A percentile compares a stretch with the other conserved stretches of the same genome.
Evolutionary conservation across 1,140 invertebrate species (phyloP).

Genomic region (Drosophila melanica): DNA sequence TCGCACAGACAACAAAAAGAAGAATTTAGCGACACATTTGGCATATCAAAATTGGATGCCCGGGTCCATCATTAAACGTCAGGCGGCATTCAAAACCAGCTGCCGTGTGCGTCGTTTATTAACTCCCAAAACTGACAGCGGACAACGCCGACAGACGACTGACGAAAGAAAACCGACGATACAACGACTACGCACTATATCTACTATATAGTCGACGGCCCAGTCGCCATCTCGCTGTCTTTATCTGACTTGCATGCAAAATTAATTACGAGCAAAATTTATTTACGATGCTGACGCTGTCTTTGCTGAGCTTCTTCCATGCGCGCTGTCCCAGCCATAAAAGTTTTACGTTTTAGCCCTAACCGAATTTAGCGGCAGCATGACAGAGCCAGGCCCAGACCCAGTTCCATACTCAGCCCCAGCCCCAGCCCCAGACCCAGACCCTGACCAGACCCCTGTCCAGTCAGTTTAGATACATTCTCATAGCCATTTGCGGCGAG

Average conservation of each 20-base stretch:
- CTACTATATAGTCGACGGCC: constrained; percentile 1
- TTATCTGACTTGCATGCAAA: constrained; percentile 73
- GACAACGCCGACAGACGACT: constrained; percentile 3
- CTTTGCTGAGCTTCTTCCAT: constrained; percentile 15
- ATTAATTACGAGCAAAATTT: constrained; percentile 76
- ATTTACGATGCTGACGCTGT: constrained; percentile 59
- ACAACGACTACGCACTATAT: constrained; percentile 2
- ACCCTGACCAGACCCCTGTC: neutral
- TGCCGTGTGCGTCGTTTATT: constrained; percentile 54
- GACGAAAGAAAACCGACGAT: constrained; percentile 10
- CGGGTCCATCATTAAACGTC: constrained; percentile 38
- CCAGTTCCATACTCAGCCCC: constrained; percentile 3
- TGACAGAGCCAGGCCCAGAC: constrained; percentile 17
- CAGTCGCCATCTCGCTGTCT: constrained; percentile 19
- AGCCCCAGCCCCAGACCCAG: too few relatives aligned
- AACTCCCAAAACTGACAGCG: constrained; percentile 32
- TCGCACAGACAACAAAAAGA: constrained; percentile 48
- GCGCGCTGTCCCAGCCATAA: constrained; percentile 69
- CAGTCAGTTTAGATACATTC: constrained; percentile 71
- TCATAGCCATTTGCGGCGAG: constrained; percentile 45
- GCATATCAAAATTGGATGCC: constrained; percentile 66
- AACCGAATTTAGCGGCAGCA: constrained; percentile 63
- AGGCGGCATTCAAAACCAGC: constrained; percentile 69
- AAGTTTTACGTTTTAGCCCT: constrained; percentile 74
- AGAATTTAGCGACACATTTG: constrained; percentile 79